Conservation (phyloP, 2,113 vertebrate genomes). For the Leucoraja erinaceus region DNA sequence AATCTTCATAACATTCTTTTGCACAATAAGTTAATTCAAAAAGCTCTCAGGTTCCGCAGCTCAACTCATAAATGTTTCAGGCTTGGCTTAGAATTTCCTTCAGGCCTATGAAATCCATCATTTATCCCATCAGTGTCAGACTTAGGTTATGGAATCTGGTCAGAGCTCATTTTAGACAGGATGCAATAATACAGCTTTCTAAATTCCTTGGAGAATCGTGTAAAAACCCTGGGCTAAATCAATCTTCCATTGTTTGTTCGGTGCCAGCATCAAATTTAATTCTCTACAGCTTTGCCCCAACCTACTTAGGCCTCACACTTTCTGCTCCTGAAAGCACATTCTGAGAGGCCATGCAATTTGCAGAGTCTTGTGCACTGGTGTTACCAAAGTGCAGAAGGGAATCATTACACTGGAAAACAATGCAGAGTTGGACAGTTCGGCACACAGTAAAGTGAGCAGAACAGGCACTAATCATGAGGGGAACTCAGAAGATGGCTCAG, state of each 20-base stretch:
- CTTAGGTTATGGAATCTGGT: not conserved
- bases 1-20: not conserved
- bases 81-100: not conserved
- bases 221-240: not conserved
- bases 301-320: not conserved
- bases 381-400: not conserved
- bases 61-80: not conserved
- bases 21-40: not conserved
- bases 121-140: constrained; percentile 17
- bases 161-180: not conserved
- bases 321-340: not conserved
- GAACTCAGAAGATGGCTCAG: not conserved
- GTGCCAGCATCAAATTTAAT: not conserved
- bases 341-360: not conserved
- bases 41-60: not conserved
- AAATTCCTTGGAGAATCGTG: not conserved
- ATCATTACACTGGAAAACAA: not conserved
- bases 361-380: not conserved
- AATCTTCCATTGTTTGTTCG: not conserved
- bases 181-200: not conserved
- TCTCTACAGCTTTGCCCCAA: not conserved
- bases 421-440: not conserved
- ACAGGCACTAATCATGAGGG: not conserved
- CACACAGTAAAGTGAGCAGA: not conserved
- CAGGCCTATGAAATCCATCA: constrained; percentile 8